These are phyloP conservation scores for Saguinus imperator DNA, from an alignment of 2,113 vertebrate genomes.

Conservation along the genomic window DNA sequence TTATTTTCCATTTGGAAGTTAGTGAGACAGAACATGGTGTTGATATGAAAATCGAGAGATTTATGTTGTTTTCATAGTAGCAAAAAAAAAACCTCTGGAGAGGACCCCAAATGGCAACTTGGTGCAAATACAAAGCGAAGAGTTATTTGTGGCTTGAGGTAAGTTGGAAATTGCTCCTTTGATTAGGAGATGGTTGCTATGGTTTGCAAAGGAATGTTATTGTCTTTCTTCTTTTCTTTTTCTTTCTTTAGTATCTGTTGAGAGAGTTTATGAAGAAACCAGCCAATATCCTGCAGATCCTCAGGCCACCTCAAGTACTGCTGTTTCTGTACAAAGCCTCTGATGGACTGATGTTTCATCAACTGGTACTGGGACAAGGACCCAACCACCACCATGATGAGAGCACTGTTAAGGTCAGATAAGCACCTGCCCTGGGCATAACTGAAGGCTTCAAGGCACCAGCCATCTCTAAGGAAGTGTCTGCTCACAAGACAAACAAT, in stretches of 20 bases:
- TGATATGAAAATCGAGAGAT: background rate
- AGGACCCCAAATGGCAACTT: background rate
- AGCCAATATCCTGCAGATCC: conserved; percentile 90
- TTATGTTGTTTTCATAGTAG: background rate
- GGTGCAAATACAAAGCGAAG: background rate
- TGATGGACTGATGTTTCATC: conserved; percentile 86
- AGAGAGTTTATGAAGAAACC: conserved; percentile 90
- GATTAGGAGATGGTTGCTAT: conserved; percentile 53
- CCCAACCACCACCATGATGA: conserved; percentile 91
- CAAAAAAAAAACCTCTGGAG: background rate
- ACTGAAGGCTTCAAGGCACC: conserved; percentile 94
- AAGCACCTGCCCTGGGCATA: conserved; percentile 89
- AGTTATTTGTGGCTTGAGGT: too few species aligned
- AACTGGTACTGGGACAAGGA: conserved; percentile 90
- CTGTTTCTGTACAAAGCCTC: conserved; percentile 85
- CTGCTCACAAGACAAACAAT: conserved; percentile 91
- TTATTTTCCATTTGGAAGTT: background rate
- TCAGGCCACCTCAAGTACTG: conserved; percentile 91
- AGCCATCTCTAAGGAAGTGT: conserved; percentile 92
- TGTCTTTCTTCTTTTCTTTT: conserved; percentile 61
- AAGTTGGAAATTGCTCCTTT: background rate
- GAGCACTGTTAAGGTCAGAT: conserved; percentile 84
- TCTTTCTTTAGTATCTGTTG: conserved; percentile 84
- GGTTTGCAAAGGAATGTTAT: conserved; percentile 59
- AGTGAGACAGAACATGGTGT: background rate